phyloP scores from a whole-genome alignment of 2,797 vertebrate genomes.

The Xenopus petersii region DNA sequence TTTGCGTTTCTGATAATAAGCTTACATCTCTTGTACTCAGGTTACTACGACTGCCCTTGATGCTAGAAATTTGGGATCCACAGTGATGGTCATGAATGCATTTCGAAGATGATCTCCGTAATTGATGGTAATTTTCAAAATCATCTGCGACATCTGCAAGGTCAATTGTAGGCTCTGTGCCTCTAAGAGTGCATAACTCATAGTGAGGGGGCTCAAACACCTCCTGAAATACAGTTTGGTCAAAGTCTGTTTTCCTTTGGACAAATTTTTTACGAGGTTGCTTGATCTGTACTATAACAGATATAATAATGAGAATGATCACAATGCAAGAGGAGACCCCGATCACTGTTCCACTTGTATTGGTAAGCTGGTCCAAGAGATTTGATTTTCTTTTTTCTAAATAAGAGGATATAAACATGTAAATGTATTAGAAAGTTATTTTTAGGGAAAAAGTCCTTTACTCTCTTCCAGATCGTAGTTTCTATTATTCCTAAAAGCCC shows the following conservation, averaged over 20 bases:
- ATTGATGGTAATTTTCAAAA: slow-evolving; percentile 92
- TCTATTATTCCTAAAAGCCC: too few relatives aligned
- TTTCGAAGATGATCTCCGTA: slow-evolving; percentile 90
- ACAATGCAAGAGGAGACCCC: slow-evolving; percentile 96
- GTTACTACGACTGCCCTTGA: slow-evolving; percentile 85
- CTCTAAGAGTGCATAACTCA: slow-evolving; percentile 92
- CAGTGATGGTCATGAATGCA: slow-evolving; percentile 97
- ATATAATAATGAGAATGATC: slow-evolving; percentile 89
- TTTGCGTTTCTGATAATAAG: slow-evolving; percentile 82
- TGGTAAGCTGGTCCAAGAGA: slow-evolving; percentile 96
- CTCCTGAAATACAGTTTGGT: slow-evolving; percentile 97
- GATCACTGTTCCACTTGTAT: slow-evolving; percentile 94
- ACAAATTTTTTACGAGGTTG: slow-evolving; percentile 98
- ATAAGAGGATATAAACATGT: slow-evolving; percentile 37
- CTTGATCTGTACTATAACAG: slow-evolving; percentile 95
- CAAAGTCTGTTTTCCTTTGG: slow-evolving; percentile 89
- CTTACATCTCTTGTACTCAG: slow-evolving; percentile 83
- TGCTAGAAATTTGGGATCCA: slow-evolving; percentile 83
- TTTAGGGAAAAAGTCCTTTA: too few relatives aligned
- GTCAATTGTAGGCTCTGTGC: slow-evolving; percentile 80
- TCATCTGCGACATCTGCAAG: slow-evolving; percentile 90
- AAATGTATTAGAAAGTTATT: background rate
- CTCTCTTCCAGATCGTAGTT: too few relatives aligned
- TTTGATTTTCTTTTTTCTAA: slow-evolving; percentile 92
- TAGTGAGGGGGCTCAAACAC: slow-evolving; percentile 97